Base-by-base conservation (phyloP, 92 coral and sea anemone species). In the Parazoanthus swiftii region DNA sequence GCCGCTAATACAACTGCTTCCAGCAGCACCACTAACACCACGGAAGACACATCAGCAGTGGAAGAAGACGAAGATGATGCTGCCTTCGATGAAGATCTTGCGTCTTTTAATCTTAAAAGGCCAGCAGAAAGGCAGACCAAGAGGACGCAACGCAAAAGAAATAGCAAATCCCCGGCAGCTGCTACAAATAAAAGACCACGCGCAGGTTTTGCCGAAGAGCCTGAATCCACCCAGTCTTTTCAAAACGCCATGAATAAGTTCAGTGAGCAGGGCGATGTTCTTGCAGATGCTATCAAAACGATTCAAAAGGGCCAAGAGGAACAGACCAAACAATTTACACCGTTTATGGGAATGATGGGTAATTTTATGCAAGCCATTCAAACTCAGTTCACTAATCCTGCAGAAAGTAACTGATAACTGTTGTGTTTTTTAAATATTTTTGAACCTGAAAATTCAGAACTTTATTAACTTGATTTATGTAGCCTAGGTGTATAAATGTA, bases 121-220 rank as follows among this genome's bases (percentile, higher is more conserved):
- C 71, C 84, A 29, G 84, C 84, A 79, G 83, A 79, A 79, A 56
- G 73, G 59, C 85, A 59, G 68, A 80, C 85, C 85, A 80, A 80
- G 72, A 80, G 85, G 20, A 80, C 44, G 5, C 85, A 80, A 36
- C 35, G 73, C 71, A 80, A 80, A 33, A 59, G 59, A 51, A 80
- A 43, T 42, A 77, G 81, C 44, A 77, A 13, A 63, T 44, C 42
- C 42, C 33, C 33, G 33, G 33, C 81, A 3, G 81, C 81, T 77
- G 58, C 73, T 26, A 58, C 85, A 54, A 80, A 33, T 80, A 79
- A 80, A 58, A 80, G 35, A 80, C 73, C 85, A 80, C 85, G 48
- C 46, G 71, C 43, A 13, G 58, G 59, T 80, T 80, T 50, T 80
- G 44, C 85, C 71, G 14, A 58, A 80, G 85, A 80, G 85, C 29